phyloP scores from a whole-genome alignment of 2,888 invertebrate genomes.

The Chouioia cunea region DNA sequence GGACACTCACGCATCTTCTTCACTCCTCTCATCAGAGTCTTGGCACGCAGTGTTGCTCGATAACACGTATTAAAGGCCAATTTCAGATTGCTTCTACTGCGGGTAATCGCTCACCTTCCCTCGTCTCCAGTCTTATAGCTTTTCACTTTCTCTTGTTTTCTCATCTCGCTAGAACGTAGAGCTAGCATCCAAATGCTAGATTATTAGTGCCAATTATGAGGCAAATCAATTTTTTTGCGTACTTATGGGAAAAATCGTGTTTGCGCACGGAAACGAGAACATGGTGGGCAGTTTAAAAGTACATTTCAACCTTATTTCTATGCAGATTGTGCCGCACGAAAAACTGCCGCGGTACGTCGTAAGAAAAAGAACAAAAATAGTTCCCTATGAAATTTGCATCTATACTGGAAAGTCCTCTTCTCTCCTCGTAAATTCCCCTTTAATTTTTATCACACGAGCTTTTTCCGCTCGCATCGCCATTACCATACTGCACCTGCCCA shows the following conservation, averaged over 20 bases:
- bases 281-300: too few relatives aligned
- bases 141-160: background rate
- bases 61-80: conserved; percentile 41
- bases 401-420: background rate
- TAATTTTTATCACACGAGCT: conserved; percentile 1
- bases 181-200: background rate
- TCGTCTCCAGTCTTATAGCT: background rate
- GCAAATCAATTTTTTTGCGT: conserved; percentile 31
- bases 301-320: too few relatives aligned
- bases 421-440: background rate
- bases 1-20: conserved; percentile 13
- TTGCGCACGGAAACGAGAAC: background rate
- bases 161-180: background rate
- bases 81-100: conserved; percentile 20
- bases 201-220: conserved; percentile 20
- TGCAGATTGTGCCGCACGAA: too few relatives aligned
- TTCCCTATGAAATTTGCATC: too few relatives aligned
- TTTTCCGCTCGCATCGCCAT: background rate
- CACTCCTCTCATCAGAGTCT: background rate
- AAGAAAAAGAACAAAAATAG: too few relatives aligned
- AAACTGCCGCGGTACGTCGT: too few relatives aligned
- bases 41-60: conserved; percentile 28
- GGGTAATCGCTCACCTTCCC: conserved; percentile 16
- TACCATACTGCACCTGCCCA: conserved; percentile 20
- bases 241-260: background rate